Conservation (phyloP, 1,140 invertebrate species). For the Meloidogyne hapla region DNA sequence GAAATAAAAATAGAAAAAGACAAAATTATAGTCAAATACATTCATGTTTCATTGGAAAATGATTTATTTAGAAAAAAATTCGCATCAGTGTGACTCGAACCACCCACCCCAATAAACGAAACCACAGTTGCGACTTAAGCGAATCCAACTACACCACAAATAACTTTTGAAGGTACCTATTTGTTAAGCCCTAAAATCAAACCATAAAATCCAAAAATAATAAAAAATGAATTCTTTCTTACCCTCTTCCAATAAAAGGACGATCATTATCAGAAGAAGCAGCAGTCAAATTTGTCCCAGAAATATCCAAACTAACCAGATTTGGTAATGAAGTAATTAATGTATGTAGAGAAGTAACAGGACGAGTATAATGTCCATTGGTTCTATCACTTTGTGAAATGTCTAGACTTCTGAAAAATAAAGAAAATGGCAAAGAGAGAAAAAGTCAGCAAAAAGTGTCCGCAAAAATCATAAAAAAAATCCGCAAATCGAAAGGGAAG, state of each 20-base stretch:
- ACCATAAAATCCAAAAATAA: constrained; percentile 4
- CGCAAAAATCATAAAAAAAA: too few species aligned
- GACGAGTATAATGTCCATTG: constrained; percentile 28
- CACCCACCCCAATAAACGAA: too few species aligned
- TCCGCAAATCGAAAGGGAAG: too few species aligned
- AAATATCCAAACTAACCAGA: constrained; percentile 37
- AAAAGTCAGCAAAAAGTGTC: too few species aligned
- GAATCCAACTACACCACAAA: background rate
- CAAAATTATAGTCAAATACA: too few species aligned
- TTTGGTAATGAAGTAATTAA: constrained; percentile 31
- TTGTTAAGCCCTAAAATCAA: background rate
- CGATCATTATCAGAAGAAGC: constrained; percentile 37
- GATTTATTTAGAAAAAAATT: too few species aligned
- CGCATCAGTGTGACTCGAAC: too few species aligned
- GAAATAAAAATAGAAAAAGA: too few species aligned
- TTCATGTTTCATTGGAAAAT: too few species aligned
- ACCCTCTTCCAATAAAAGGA: constrained; percentile 26
- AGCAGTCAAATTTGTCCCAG: constrained; percentile 37
- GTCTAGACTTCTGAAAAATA: constrained; percentile 34
- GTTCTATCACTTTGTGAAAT: constrained; percentile 42
- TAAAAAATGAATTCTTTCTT: background rate
- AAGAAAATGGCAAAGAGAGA: background rate
- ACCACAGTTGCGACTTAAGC: too few species aligned
- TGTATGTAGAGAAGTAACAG: constrained; percentile 39
- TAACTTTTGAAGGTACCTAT: background rate